Percentiles rank a stretch among this genome's conserved stretches.
Evolutionary conservation across 2,888 invertebrate species (phyloP).

Genomic region (Drosophila imparisetae): DNA sequence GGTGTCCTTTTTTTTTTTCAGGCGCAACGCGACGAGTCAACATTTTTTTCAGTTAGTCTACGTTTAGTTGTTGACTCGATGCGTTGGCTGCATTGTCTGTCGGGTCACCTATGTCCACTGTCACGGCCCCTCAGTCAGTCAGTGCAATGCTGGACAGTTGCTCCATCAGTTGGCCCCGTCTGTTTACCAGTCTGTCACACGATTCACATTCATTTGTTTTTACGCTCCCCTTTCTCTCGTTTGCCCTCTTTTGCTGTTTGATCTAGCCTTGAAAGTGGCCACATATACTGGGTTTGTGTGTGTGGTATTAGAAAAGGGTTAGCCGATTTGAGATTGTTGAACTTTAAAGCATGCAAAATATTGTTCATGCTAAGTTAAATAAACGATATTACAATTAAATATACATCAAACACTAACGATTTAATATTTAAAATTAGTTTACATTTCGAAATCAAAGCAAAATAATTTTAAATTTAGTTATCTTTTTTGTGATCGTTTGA

Average conservation of each 20-base stretch:
- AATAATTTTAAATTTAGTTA: neutral
- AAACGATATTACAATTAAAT: neutral
- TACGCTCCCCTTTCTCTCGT: neutral
- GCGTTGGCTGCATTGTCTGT: slow-evolving; percentile 25
- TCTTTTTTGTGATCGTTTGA: neutral
- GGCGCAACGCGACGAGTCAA: slow-evolving; percentile 7
- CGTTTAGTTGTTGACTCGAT: slow-evolving; percentile 72
- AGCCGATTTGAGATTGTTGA: neutral
- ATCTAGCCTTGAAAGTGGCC: slow-evolving; percentile 46
- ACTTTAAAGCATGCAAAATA: neutral
- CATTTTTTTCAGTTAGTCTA: slow-evolving; percentile 51
- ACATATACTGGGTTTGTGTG: slow-evolving; percentile 15
- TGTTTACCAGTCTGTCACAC: slow-evolving; percentile 58
- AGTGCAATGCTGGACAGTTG: slow-evolving; percentile 29
- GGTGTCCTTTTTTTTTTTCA: neutral
- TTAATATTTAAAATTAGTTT: neutral
- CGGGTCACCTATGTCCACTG: slow-evolving; percentile 45
- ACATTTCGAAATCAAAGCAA: neutral
- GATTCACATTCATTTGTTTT: slow-evolving; percentile 50
- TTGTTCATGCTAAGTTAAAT: too few relatives aligned
- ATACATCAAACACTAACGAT: neutral
- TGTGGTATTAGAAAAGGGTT: slow-evolving; percentile 4
- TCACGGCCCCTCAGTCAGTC: slow-evolving; percentile 17
- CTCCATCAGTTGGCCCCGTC: slow-evolving; percentile 46
- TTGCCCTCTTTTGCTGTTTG: neutral